Evolutionary conservation across 1,140 invertebrate species (phyloP).

Genomic region (Atta colombica): DNA sequence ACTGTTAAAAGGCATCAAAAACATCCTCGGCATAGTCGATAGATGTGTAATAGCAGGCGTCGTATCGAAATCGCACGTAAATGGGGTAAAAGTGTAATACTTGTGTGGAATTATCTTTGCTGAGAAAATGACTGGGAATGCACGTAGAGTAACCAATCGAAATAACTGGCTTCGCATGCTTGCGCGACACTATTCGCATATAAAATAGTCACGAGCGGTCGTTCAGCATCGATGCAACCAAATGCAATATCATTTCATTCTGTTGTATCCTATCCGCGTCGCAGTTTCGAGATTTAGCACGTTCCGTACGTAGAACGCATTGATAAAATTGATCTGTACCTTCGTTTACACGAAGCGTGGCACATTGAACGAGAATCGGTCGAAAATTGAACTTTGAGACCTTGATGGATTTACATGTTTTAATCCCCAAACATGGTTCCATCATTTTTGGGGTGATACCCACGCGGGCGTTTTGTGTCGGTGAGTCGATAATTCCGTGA

Average conservation of each 20-base stretch:
- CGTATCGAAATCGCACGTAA: conserved; percentile 18
- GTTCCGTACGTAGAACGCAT: conserved; percentile 34
- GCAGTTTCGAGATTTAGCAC: conserved; percentile 64
- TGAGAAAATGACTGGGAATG: conserved; percentile 30
- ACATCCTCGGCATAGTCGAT: background rate
- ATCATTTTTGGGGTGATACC: conserved; percentile 44
- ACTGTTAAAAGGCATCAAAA: conserved; percentile 37
- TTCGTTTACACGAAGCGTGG: conserved; percentile 40
- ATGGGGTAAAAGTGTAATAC: conserved; percentile 9
- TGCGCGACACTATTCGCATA: conserved; percentile 39
- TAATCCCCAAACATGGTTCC: conserved; percentile 46
- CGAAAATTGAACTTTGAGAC: conserved; percentile 56
- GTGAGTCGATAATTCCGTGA: conserved; percentile 17
- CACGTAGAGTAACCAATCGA: conserved; percentile 62
- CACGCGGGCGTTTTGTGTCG: conserved; percentile 22
- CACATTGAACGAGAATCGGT: conserved; percentile 3
- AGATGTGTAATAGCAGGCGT: background rate
- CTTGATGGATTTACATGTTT: conserved; percentile 59
- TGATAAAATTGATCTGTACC: conserved; percentile 53
- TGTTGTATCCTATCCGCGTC: conserved; percentile 16
- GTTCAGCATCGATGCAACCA: conserved; percentile 29
- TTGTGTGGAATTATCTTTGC: background rate
- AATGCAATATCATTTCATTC: conserved; percentile 57
- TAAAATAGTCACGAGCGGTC: conserved; percentile 62
- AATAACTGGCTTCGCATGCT: conserved; percentile 53